Percentiles rank a stretch among this genome's conserved stretches.
Conservation (phyloP, 2,888 invertebrate species). For the Oxytorus armatus region DNA sequence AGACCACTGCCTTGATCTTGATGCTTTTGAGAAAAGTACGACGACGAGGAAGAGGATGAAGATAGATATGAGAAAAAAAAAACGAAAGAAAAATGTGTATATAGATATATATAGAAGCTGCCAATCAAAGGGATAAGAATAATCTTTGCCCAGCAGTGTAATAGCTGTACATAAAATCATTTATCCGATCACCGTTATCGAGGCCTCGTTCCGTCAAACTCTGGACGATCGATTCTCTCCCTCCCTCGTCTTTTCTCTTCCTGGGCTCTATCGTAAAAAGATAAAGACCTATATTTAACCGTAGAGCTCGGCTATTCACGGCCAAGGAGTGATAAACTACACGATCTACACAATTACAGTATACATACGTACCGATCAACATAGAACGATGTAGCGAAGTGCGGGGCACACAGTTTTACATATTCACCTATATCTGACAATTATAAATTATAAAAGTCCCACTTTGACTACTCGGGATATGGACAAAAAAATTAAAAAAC, state of each 20-base stretch:
- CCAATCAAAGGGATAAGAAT: conserved; percentile 32
- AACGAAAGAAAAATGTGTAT: background rate
- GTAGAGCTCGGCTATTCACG: conserved; percentile 46
- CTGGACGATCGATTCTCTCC: conserved; percentile 14
- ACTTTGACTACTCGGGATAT: too few relatives aligned
- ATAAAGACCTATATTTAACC: conserved; percentile 61
- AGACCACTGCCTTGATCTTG: background rate
- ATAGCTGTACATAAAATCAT: conserved; percentile 6
- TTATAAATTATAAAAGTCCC: too few relatives aligned
- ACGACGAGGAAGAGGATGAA: background rate
- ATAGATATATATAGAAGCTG: conserved; percentile 21
- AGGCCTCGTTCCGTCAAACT: conserved; percentile 30
- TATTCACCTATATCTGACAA: too few relatives aligned
- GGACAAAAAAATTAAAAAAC: too few relatives aligned
- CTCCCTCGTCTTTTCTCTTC: background rate
- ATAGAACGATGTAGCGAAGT: too few relatives aligned
- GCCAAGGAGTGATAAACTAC: conserved; percentile 59
- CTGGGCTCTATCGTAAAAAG: conserved; percentile 26
- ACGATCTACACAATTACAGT: conserved; percentile 20
- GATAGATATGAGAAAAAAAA: background rate
- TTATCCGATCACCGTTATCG: conserved; percentile 35
- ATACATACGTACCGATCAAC: background rate
- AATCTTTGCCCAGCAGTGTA: conserved; percentile 20
- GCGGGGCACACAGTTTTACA: too few relatives aligned
- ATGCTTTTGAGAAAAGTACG: background rate